A percentile compares a stretch with the other conserved stretches of the same genome.
phyloP scores from a whole-genome alignment of 2,888 invertebrate species.

The Meteorus colon region DNA sequence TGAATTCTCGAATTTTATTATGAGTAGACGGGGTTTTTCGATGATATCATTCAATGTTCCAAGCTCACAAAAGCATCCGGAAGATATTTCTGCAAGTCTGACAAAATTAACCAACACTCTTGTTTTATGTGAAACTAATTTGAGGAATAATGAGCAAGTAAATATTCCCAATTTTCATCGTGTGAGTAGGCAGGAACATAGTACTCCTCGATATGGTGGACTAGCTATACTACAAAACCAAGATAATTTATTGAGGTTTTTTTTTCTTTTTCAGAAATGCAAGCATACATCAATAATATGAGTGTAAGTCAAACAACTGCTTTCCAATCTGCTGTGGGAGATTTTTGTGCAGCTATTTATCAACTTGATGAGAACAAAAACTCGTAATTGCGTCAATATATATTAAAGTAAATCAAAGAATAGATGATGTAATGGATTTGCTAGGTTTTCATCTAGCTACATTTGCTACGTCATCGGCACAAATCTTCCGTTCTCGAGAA shows the following conservation, averaged over 20 bases:
- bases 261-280: slow-evolving; percentile 22
- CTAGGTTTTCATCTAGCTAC: slow-evolving; percentile 25
- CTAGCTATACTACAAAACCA: slow-evolving; percentile 5
- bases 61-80: no score
- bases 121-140: no score
- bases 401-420: slow-evolving; percentile 25
- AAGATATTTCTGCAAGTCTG: no score
- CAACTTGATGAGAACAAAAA: slow-evolving; percentile 27
- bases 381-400: slow-evolving; percentile 23
- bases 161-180: slow-evolving; percentile 27
- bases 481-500: no score
- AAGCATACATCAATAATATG: slow-evolving; percentile 18
- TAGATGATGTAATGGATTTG: slow-evolving; percentile 13
- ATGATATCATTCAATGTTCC: background rate
- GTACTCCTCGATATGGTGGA: slow-evolving; percentile 25
- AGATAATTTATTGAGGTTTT: slow-evolving; percentile 18
- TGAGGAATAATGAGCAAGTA: background rate
- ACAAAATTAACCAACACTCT: no score
- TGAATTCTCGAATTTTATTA: slow-evolving; percentile 25
- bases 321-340: slow-evolving; percentile 23
- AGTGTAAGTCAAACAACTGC: slow-evolving; percentile 29
- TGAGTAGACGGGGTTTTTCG: slow-evolving; percentile 17
- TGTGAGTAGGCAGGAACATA: slow-evolving; percentile 20
- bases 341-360: slow-evolving; percentile 27
- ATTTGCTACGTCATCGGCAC: no score